Base-by-base conservation (phyloP, 2,888 invertebrate species). In the Phortica magna region DNA sequence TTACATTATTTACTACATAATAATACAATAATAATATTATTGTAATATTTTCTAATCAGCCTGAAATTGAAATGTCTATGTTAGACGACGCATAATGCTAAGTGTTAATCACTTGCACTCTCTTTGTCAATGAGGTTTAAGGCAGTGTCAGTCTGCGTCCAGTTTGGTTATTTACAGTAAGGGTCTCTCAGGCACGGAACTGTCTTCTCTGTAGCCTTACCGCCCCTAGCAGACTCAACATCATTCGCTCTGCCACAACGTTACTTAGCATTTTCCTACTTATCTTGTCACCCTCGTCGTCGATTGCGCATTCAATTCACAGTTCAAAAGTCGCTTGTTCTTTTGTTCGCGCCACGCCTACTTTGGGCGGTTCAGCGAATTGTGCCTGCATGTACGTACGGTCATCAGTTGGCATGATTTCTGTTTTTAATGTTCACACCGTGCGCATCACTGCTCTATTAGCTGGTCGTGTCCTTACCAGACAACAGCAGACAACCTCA, bases 61-160 rank as follows among this genome's bases (percentile, higher is more conserved):
- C 83, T 48, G 55, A 67, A 43, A 72, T 76, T 73, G 77, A 75
- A 75, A 68, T 74, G n/a, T n/a, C n/a, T n/a, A 70, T 76, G 78
- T 77, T 75, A 70, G 67, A 77, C 89, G 87, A 84, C 79, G 83
- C 84, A 84, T 84, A 84, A 88, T 84, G 82, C 81, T 79, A 53
- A 73, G 68, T 80, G 89, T 88, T 89, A 89, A 88, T 31, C 82
- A 81, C 42, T 6, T 48, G 48, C 74, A 77, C 7, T 55, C 59
- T 31, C 2, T 31, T 31, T 31, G 31, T 31, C 3, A 1, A 31
- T 31, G 31, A 31, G 31, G n/a, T n/a, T n/a, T 31, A 1, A 31
- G 31, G 31, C 31, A n/a, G n/a, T n/a, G n/a, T n/a, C 5, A 31
- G 31, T 31, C 31, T 31, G 31, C 31, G 5, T 31, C 0, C 31